Conservation (phyloP, 2,888 invertebrate genomes). For the Busseola fusca region DNA sequence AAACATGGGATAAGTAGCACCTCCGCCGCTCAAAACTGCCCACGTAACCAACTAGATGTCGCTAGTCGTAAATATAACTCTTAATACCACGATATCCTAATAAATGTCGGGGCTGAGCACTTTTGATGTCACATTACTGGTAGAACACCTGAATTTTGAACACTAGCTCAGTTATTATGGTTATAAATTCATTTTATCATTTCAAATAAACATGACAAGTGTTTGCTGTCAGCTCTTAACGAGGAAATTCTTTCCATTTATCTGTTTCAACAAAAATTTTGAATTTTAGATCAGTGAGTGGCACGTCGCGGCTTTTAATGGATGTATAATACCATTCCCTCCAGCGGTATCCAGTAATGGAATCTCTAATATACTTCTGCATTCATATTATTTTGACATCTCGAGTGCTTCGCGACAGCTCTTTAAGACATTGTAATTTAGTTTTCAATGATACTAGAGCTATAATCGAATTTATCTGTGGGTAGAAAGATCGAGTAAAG, state of each 20-base stretch:
- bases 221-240: constrained; percentile 68
- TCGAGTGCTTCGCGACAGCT: constrained; percentile 65
- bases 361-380: constrained; percentile 73
- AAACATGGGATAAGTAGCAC: constrained; percentile 44
- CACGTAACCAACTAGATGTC: constrained; percentile 53
- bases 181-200: constrained; percentile 32
- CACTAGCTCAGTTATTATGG: constrained; percentile 5
- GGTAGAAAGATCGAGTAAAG: constrained; percentile 40
- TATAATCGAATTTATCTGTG: constrained; percentile 43
- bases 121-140: constrained; percentile 42
- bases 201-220: constrained; percentile 55
- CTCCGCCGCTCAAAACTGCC: constrained; percentile 31
- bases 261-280: constrained; percentile 75
- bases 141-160: constrained; percentile 38
- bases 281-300: constrained; percentile 72
- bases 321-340: constrained; percentile 77
- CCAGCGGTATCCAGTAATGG: constrained; percentile 70
- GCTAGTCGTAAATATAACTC: constrained; percentile 50
- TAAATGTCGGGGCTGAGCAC: constrained; percentile 48
- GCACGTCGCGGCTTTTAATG: constrained; percentile 73
- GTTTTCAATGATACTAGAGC: constrained; percentile 38
- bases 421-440: constrained; percentile 37
- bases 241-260: constrained; percentile 77
- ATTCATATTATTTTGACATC: constrained; percentile 71
- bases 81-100: constrained; percentile 41